Evolutionary conservation across 2,888 invertebrate species (phyloP), one percentile per base, ranked within the genome.

Genomic region (Antheraea assamensis): DNA sequence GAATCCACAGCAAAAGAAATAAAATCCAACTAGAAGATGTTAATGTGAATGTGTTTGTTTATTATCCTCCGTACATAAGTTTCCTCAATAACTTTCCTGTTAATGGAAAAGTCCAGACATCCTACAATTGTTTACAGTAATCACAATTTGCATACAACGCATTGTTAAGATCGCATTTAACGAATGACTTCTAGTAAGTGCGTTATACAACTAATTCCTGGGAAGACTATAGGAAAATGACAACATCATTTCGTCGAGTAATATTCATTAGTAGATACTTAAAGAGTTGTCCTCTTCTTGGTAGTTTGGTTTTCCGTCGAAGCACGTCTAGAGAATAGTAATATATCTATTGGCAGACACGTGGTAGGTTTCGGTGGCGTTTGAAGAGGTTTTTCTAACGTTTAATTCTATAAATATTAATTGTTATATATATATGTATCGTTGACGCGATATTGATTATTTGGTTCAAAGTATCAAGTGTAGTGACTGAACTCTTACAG

Each of bases 241-340:
- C 68, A 68, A 31, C 35, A 68, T 73, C 70, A 73, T n/a, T 55
- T 70, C 24, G 70, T 27, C 70, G 3, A 17, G 31, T 70, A 73
- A 24, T 52, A 49, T 73, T 73, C 70, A 73, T 73, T 72, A 72
- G 49, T 49, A 21, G 19, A n/a, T 21, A 15, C 27, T 30, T 68
- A 42, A n/a, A 13, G 21, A 19, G 10, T 35, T 68, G 31, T 5
- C 35, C 35, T 68, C 35, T 68, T 35, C 19, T 21, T 21, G n/a
- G 21, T 35, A 21, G 31, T 21, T 68, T 68, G n/a, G n/a, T 3
- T 68, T 68, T 35, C 66, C 35, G 31, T 68, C n/a, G 4, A 1
- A 35, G 21, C 7, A 68, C 35, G 66, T 19, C 31, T 31, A 31
- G 31, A 21, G 31, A 66, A 31, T 31, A 7, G 17, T 31, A 66